These are phyloP conservation scores for Euura saliciscinereae DNA, from an alignment of 1,140 invertebrate genomes.

Conservation along the genomic window DNA sequence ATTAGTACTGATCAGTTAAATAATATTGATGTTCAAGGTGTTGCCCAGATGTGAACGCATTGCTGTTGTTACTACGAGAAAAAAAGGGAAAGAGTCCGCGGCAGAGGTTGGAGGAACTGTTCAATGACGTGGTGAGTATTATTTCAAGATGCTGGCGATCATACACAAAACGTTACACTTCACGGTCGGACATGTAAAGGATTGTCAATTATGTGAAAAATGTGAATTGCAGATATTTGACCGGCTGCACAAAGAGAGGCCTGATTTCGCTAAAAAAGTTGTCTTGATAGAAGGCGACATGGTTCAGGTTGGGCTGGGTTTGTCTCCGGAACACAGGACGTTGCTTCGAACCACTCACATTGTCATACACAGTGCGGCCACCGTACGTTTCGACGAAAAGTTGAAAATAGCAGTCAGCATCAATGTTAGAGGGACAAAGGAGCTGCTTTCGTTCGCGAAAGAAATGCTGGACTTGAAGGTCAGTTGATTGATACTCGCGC, in stretches of 20 bases:
- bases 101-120: slow-evolving; percentile 64
- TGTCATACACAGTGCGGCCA: slow-evolving; percentile 90
- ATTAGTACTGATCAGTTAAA: too few species aligned
- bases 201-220: too few species aligned
- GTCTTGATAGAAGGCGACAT: slow-evolving; percentile 68
- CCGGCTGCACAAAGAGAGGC: slow-evolving; percentile 49
- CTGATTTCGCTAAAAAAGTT: slow-evolving; percentile 62
- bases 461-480: slow-evolving; percentile 72
- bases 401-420: slow-evolving; percentile 68
- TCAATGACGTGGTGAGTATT: slow-evolving; percentile 58
- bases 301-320: slow-evolving; percentile 61
- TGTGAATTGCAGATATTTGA: slow-evolving; percentile 58
- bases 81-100: slow-evolving; percentile 71
- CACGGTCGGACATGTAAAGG: background rate
- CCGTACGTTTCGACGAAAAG: slow-evolving; percentile 85
- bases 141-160: background rate
- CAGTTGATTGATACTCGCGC: slow-evolving; percentile 21
- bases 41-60: slow-evolving; percentile 69
- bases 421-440: slow-evolving; percentile 68
- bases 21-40: slow-evolving; percentile 51
- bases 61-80: slow-evolving; percentile 73
- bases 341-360: slow-evolving; percentile 63
- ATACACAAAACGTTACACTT: slow-evolving; percentile 42
- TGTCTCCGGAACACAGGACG: slow-evolving; percentile 60
- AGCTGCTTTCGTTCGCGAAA: slow-evolving; percentile 65